phyloP scores from a whole-genome alignment of 2,888 invertebrate genomes.

The Lasioglossum lativentre region DNA sequence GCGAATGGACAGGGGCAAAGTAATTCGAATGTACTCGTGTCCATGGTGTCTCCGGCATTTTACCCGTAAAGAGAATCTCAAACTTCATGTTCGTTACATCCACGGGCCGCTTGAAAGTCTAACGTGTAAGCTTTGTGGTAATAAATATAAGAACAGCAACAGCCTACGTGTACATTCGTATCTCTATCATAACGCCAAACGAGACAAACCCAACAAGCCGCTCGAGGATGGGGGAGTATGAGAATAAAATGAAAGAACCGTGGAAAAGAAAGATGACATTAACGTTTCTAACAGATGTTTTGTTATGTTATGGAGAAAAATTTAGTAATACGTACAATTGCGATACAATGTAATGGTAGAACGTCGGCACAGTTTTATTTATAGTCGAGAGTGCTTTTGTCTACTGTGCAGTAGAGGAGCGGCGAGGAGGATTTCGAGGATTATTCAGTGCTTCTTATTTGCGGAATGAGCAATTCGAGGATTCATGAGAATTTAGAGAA shows the following conservation, averaged over 20 bases:
- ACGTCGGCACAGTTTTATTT: conserved; percentile 44
- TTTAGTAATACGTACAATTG: conserved; percentile 36
- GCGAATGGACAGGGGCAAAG: conserved; percentile 81
- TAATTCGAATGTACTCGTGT: conserved; percentile 83
- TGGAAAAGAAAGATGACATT: not conserved
- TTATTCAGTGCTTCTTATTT: conserved; percentile 38
- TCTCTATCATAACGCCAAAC: conserved; percentile 82
- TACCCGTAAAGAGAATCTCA: conserved; percentile 86
- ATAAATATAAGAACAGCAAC: conserved; percentile 85
- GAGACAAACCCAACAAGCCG: conserved; percentile 78
- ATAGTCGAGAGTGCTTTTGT: conserved; percentile 22
- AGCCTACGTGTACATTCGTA: conserved; percentile 83
- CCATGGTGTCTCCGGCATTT: conserved; percentile 83
- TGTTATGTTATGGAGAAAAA: conserved; percentile 26
- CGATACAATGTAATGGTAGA: conserved; percentile 38
- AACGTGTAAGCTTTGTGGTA: conserved; percentile 90
- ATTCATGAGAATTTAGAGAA: conserved; percentile 8
- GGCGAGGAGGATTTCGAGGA: conserved; percentile 19
- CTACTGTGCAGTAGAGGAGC: conserved; percentile 5
- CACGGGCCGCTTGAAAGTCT: conserved; percentile 89
- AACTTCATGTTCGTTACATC: conserved; percentile 90
- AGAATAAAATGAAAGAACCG: conserved; percentile 12
- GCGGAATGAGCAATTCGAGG: conserved; percentile 1
- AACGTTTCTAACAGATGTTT: conserved; percentile 25
- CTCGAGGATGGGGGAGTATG: conserved; percentile 61